Evolutionary conservation across 2,113 vertebrate genomes (phyloP).

Genomic region (Acrocephalus kingi): DNA sequence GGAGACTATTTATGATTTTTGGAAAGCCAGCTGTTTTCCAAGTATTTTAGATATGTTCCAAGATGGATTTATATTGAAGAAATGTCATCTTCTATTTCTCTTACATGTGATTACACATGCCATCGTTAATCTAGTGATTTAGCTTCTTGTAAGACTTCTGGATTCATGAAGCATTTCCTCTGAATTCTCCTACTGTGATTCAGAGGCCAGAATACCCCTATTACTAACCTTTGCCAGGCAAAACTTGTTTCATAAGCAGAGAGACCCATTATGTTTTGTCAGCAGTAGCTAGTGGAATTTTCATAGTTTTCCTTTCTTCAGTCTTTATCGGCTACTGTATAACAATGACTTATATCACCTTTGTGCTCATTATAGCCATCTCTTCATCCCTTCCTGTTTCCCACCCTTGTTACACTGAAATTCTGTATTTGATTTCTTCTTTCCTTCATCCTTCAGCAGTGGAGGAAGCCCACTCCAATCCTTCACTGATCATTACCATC

Average conservation of each 20-base stretch:
- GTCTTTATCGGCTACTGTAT: neutral
- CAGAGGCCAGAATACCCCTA: neutral
- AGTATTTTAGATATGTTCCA: neutral
- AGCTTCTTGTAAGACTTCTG: neutral
- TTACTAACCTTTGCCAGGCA: neutral
- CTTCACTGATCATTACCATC: neutral
- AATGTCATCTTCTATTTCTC: neutral
- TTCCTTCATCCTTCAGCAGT: neutral
- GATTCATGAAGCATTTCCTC: neutral
- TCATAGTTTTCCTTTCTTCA: neutral
- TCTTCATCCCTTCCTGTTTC: neutral
- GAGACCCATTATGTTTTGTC: neutral
- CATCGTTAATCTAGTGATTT: neutral
- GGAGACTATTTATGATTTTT: neutral
- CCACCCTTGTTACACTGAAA: neutral
- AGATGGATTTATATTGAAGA: neutral
- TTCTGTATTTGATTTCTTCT: neutral
- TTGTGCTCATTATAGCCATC: neutral
- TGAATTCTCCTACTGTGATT: neutral
- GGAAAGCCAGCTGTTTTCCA: neutral
- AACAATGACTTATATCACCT: neutral
- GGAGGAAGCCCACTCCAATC: neutral
- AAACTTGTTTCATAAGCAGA: neutral
- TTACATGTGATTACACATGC: neutral
- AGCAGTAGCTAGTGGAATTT: neutral